Percentiles rank a stretch among this genome's conserved stretches.
These are phyloP conservation scores for Meandrina meandrites DNA, from an alignment of 92 coral and sea anemone species.

Conservation along the genomic window DNA sequence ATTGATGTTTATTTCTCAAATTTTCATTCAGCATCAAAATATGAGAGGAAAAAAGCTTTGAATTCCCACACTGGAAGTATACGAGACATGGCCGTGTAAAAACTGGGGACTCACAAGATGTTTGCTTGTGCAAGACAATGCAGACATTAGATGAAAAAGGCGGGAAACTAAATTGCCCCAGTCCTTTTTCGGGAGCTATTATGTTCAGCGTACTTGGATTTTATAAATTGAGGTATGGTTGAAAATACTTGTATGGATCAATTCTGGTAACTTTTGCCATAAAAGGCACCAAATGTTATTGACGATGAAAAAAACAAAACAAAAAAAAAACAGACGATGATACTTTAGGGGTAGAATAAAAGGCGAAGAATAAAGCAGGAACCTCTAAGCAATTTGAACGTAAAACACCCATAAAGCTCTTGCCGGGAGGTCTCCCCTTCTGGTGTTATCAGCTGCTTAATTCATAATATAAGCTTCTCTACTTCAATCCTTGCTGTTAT, in stretches of 20 bases:
- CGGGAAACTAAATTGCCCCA: not conserved
- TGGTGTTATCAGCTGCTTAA: no score
- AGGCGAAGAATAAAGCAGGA: no score
- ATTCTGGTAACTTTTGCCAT: not conserved
- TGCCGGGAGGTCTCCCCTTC: no score
- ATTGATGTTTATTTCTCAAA: not conserved
- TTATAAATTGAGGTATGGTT: not conserved
- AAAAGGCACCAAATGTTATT: no score
- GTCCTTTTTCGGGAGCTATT: not conserved
- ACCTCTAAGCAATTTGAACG: no score
- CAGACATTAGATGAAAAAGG: not conserved
- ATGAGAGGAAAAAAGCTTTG: not conserved
- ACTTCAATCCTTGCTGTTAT: not conserved
- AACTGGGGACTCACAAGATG: not conserved
- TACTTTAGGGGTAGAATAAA: no score
- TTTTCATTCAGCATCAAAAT: not conserved
- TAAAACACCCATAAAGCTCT: no score
- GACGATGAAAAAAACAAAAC: no score
- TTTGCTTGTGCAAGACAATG: not conserved
- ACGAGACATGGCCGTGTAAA: not conserved
- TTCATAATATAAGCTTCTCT: not conserved
- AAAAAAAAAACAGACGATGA: no score
- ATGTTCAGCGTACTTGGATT: not conserved
- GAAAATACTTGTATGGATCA: not conserved
- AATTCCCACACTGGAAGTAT: not conserved